Evolutionary conservation across 2,888 invertebrate species (phyloP).

Genomic region (Colostygia pectinataria): DNA sequence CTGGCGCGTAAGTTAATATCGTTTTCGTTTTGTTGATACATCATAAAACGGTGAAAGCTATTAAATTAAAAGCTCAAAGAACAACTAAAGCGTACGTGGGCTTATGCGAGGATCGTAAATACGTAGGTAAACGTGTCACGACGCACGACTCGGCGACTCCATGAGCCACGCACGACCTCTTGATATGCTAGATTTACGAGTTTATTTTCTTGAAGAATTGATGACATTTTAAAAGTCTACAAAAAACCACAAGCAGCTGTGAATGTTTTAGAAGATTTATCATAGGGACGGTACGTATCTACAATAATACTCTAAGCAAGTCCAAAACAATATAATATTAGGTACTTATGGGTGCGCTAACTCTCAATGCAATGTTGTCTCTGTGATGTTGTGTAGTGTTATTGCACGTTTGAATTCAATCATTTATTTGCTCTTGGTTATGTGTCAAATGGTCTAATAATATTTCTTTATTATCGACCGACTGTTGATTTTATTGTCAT

Average conservation of each 20-base stretch:
- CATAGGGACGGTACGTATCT: neutral
- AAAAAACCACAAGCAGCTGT: slow-evolving; percentile 30
- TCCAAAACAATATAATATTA: no score
- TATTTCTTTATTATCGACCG: neutral
- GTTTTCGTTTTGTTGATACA: slow-evolving; percentile 37
- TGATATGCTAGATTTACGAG: slow-evolving; percentile 37
- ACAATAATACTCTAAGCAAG: no score
- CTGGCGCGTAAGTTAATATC: slow-evolving; percentile 30
- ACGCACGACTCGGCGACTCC: no score
- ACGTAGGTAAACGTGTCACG: slow-evolving; percentile 32
- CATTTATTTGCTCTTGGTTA: slow-evolving; percentile 11
- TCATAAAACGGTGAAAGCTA: slow-evolving; percentile 42
- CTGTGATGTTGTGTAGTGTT: no score
- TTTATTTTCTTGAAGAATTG: slow-evolving; percentile 42
- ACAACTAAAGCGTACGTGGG: slow-evolving; percentile 40
- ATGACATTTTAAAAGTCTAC: slow-evolving; percentile 33
- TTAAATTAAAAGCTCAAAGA: slow-evolving; percentile 43
- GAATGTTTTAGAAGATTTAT: slow-evolving; percentile 8
- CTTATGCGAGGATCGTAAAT: slow-evolving; percentile 39
- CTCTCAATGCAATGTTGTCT: no score
- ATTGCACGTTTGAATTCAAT: no score
- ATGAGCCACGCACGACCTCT: slow-evolving; percentile 39
- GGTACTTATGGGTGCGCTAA: no score
- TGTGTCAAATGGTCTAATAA: neutral
- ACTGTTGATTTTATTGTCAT: slow-evolving; percentile 11